Percentiles rank a stretch among this genome's conserved stretches.
phyloP scores from a whole-genome alignment of 2,113 vertebrate species.

The Phylloscopus trochiloides region DNA sequence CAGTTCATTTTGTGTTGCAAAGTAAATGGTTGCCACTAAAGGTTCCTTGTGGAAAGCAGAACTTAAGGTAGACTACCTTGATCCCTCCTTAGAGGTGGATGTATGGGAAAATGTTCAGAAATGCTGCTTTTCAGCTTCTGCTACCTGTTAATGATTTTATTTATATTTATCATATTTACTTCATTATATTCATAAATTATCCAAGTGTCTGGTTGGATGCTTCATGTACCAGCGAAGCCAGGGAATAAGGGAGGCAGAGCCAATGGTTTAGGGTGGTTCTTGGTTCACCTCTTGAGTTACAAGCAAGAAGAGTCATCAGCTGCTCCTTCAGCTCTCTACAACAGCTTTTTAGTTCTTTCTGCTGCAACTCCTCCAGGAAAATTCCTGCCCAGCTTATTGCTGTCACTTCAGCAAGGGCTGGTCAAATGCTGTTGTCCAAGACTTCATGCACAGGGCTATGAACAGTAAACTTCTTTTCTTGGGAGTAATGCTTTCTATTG shows the following conservation, averaged over 20 bases:
- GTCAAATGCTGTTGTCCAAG: background rate
- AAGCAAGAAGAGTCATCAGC: background rate
- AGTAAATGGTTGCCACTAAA: background rate
- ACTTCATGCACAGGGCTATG: background rate
- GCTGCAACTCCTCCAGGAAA: background rate
- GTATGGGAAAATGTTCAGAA: background rate
- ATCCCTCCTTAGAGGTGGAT: background rate
- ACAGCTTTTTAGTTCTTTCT: background rate
- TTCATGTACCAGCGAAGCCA: background rate
- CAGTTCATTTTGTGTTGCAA: background rate
- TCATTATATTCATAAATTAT: background rate
- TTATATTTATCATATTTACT: background rate
- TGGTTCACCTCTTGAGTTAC: background rate
- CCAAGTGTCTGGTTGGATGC: background rate
- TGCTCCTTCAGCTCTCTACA: background rate
- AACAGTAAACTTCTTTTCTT: background rate
- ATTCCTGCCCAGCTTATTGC: background rate
- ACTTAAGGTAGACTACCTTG: background rate
- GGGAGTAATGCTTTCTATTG: background rate
- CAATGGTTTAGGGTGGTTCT: background rate
- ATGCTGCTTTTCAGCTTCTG: background rate
- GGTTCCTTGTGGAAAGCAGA: background rate
- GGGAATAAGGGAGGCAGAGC: background rate
- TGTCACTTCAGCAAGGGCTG: background rate
- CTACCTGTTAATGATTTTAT: background rate